Evolutionary conservation across 2,888 invertebrate genomes (phyloP), one percentile per base, ranked within the genome.

Genomic region (Drosophila mercatorum): DNA sequence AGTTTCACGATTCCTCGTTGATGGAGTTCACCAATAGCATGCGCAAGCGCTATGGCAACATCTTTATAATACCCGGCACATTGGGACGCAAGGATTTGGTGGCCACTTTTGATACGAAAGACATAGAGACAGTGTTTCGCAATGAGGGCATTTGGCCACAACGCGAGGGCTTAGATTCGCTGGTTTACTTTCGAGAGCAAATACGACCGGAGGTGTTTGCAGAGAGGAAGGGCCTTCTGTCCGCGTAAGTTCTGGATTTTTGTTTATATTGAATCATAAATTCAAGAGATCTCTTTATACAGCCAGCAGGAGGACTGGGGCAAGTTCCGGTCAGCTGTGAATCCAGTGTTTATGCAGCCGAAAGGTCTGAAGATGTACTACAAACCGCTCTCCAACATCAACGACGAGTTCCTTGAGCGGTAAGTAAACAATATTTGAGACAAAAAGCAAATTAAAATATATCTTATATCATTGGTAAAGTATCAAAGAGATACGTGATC

Each of bases 341-440:
- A 95, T 89, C 95, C 95, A 60, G 93, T 95, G 36, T 93, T 96
- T 91, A 92, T 96, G 91, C 94, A 95, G 80, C 95, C 95, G 0
- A 94, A 94, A 82, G 87, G 93, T 7, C 91, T 94, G 0, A 94
- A 93, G 84, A 88, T 93, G 12, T 94, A 94, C 56, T 91, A 93
- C 8, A 91, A 93, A 8, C 92, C 91, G 0, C 89, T 94, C 47
- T 85, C 80, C 10, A 57, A 78, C 6, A 80, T 85, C 1, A 85
- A 87, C 47, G 93, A 94, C 70, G 92, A 93, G 69, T 94, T 94
- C 43, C 77, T 85, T 17, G 81, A 87, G 6, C 72, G 89, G 89
- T 85, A 56, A 58, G 68, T 14, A 2, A 14, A 6, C 10, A 6
- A 36, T 11, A 3, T 5, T 6, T n/a, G 2, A n/a, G 6, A 28